Evolutionary conservation across 2,797 vertebrate genomes (phyloP), one percentile per base, ranked within the genome.

Genomic region (Neosilurus mollespiculum): DNA sequence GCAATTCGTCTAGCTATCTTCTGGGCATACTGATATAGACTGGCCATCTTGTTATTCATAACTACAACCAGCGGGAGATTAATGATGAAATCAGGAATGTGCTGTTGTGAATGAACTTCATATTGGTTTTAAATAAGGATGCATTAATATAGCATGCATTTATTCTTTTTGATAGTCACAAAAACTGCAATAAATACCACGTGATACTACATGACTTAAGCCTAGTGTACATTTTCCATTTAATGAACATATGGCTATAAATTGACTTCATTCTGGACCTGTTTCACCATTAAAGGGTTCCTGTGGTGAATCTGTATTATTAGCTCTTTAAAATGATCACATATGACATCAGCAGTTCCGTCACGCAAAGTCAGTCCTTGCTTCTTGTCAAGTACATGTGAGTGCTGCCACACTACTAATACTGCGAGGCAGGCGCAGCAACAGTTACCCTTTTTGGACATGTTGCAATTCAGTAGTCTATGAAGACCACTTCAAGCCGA

Each of bases 121-220:
- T 66, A 62, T n/a, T 65, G 24, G n/a, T 84, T 87, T 86, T 81
- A 70, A 20, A 5, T 22, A 75, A 58, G 9, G 1, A 58, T 58
- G 24, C 18, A 76, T 1, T 7, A 22, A 37, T 37, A 76, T 76
- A 59, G 54, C 34, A 16, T 58, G 10, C 10, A 22, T 76, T 59
- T 58, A 34, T 20, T 59, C 9, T 34, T 76, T 20, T 22, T 26
- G 1, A 1, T 22, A 37, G 49, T 71, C 43, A 70, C 22, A 70
- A 22, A n/a, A 70, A n/a, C 22, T 66, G 26, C 0, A n/a, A n/a
- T 43, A 1, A 1, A n/a, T 71, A 51, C 3, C 15, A 20, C 7
- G 5, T 20, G 1, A 56, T 75, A 56, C 15, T n/a, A 54, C 0
- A 22, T 4, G 8, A 54, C n/a, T 69, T 69, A 20, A 67, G 64